Evolutionary conservation across 2,888 invertebrate species (phyloP).

Genomic region (Chymomyza procnemis): DNA sequence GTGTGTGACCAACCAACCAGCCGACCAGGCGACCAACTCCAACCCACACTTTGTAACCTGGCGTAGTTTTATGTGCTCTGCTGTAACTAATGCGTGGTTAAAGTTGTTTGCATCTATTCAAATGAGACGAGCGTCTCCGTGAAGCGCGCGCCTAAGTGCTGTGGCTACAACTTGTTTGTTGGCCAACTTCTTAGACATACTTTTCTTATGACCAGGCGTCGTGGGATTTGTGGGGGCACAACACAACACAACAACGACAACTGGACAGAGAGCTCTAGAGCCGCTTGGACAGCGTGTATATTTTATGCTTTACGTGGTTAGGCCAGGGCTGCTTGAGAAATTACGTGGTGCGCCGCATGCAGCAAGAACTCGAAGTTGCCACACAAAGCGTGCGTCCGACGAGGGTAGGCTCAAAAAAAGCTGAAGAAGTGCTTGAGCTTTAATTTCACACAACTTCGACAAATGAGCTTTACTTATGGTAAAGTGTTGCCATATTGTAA

Average conservation of each 20-base stretch:
- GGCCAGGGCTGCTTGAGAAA: constrained; percentile 69
- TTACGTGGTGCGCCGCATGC: constrained; percentile 61
- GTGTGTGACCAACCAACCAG: neutral
- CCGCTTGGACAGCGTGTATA: constrained; percentile 21
- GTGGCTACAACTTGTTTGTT: constrained; percentile 61
- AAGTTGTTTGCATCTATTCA: constrained; percentile 69
- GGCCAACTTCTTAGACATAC: constrained; percentile 67
- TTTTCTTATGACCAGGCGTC: constrained; percentile 41
- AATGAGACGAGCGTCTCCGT: constrained; percentile 46
- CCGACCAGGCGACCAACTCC: neutral
- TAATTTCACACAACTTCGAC: too few relatives aligned
- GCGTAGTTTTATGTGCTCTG: constrained; percentile 35
- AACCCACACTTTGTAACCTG: neutral
- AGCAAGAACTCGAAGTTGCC: neutral
- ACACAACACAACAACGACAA: neutral
- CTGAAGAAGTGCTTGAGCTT: too few relatives aligned
- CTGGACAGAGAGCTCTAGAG: constrained; percentile 30
- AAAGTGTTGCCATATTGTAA: too few relatives aligned
- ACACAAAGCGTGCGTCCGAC: too few relatives aligned
- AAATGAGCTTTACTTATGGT: too few relatives aligned
- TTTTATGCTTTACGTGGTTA: constrained; percentile 73
- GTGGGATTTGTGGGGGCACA: neutral
- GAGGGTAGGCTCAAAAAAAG: too few relatives aligned
- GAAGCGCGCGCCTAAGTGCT: constrained; percentile 20
- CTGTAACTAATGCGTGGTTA: constrained; percentile 68